These are phyloP conservation scores for Phoxinus dragarum DNA, from an alignment of 2,797 vertebrate species.

Conservation along the genomic window DNA sequence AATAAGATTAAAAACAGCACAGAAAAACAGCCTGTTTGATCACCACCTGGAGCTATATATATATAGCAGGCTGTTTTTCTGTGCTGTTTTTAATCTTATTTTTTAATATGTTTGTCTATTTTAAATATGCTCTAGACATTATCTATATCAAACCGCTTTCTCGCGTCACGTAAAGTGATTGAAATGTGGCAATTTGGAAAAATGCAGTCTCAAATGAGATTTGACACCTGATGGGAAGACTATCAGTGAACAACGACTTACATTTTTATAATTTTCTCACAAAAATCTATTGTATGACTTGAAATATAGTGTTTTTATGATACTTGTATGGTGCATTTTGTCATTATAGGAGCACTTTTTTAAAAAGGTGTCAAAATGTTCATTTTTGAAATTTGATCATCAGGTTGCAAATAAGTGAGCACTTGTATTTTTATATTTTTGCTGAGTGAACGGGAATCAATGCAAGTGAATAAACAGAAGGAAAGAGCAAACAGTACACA, in stretches of 20 bases:
- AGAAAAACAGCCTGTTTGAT: too few relatives aligned
- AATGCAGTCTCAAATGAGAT: background rate
- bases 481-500: slow-evolving; percentile 5
- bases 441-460: background rate
- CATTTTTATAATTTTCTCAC: background rate
- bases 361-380: background rate
- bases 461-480: slow-evolving; percentile 11
- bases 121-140: background rate
- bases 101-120: background rate
- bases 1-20: too few relatives aligned
- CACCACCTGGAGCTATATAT: too few relatives aligned
- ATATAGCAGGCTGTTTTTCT: background rate
- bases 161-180: background rate
- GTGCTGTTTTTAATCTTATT: background rate
- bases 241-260: background rate
- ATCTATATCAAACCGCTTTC: background rate
- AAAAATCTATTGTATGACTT: background rate
- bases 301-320: background rate
- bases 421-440: background rate
- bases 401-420: background rate
- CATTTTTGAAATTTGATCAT: background rate
- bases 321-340: background rate
- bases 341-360: background rate
- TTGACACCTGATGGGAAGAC: background rate
- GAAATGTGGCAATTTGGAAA: background rate